These are phyloP conservation scores for Uria lomvia DNA, from an alignment of 2,113 vertebrate genomes.

Conservation along the genomic window DNA sequence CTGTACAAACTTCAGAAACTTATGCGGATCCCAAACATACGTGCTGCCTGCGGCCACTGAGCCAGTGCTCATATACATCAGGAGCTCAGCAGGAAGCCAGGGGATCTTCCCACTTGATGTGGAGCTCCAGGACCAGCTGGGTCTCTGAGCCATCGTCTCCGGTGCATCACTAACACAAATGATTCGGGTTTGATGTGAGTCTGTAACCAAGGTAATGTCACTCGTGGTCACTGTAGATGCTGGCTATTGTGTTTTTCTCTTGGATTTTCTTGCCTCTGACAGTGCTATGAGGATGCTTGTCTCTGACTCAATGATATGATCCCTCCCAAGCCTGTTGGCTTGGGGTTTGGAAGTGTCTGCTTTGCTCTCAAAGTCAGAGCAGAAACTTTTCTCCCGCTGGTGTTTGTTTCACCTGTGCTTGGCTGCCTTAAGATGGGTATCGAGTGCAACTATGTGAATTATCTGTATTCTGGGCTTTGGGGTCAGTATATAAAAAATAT, in stretches of 20 bases:
- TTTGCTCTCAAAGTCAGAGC: not conserved
- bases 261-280: not conserved
- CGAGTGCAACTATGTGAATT: accelerated
- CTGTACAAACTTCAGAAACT: not conserved
- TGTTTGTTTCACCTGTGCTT: not conserved
- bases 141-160: not conserved
- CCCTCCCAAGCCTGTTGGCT: not conserved
- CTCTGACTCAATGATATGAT: not conserved
- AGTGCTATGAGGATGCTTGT: not conserved
- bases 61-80: not conserved
- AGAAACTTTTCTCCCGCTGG: not conserved
- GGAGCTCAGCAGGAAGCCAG: not conserved
- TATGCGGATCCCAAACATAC: not conserved
- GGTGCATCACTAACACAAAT: accelerated
- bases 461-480: not conserved
- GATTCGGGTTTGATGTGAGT: not conserved
- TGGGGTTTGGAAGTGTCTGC: not conserved
- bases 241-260: not conserved
- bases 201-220: not conserved
- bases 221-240: not conserved
- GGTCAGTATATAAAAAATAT: not conserved
- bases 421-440: not conserved
- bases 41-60: not conserved
- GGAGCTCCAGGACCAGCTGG: not conserved
- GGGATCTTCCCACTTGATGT: not conserved